Evolutionary conservation across 2,113 vertebrate genomes (phyloP), one percentile per base, ranked within the genome.

Genomic region (Brachyhypopomus occidentalis): DNA sequence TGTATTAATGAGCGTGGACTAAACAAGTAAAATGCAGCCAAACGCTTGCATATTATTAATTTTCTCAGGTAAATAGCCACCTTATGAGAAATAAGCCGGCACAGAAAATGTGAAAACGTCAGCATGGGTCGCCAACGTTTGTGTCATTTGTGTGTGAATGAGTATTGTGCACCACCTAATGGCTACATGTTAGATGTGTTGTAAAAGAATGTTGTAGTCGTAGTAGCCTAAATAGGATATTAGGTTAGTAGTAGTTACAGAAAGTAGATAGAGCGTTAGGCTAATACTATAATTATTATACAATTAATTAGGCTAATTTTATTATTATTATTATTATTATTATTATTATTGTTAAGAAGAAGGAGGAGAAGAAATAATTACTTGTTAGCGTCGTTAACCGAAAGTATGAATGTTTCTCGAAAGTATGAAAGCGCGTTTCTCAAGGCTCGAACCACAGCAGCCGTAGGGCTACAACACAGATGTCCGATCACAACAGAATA

Each of bases 401-500:
- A 52, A 52, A 14, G 45, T 14, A 52, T 14, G 45, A 52, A 11
- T 52, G 9, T 14, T 14, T 8, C 9, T 52, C n/a, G n/a, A n/a
- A n/a, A n/a, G 45, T 52, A 3, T 2, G 3, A 52, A 11, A 52
- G 45, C 12, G 64, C 25, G 11, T 30, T 38, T 48, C 17, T 5
- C 17, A 6, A 27, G 22, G 52, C 48, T 22, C 22, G 45, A 63
- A 16, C 59, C 14, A 73, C 22, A 79, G 19, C 69, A 80, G 56
- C 36, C 45, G 74, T 75, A 52, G 45, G 45, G 45, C 45, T 75
- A 23, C 73, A 75, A 80, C 25, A 58, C 70, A 74, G 17, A 30
- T 19, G 11, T 22, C 55, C 64, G 4, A 80, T 55, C 56, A 67
- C 4, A 79, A 36, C 12, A 9, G 71, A 74, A 67, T 75, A 60